Percentiles rank a stretch among this genome's conserved stretches.
phyloP scores from a whole-genome alignment of 1,140 invertebrate species.

The Drosophila pseudoobscura region DNA sequence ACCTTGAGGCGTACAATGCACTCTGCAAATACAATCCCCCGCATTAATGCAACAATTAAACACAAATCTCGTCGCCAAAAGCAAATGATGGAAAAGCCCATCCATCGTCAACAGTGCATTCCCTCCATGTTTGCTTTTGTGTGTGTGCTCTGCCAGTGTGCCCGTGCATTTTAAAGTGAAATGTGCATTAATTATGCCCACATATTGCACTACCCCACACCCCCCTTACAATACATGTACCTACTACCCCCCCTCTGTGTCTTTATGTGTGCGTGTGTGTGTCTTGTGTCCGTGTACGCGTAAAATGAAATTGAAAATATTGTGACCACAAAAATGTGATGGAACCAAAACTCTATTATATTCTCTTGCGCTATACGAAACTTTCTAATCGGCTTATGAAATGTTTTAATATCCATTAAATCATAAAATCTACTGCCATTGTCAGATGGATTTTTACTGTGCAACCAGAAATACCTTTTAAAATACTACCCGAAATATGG shows the following conservation, averaged over 20 bases:
- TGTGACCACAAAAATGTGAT: slow-evolving; percentile 23
- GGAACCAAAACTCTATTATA: slow-evolving; percentile 14
- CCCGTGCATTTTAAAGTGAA: slow-evolving; percentile 80
- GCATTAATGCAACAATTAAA: slow-evolving; percentile 76
- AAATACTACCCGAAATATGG: neutral
- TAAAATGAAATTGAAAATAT: slow-evolving; percentile 69
- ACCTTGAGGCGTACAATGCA: slow-evolving; percentile 47
- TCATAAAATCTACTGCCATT: slow-evolving; percentile 16
- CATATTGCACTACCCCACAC: slow-evolving; percentile 44
- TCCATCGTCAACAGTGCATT: slow-evolving; percentile 64
- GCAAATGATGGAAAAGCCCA: slow-evolving; percentile 59
- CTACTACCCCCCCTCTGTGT: neutral
- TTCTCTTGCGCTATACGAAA: slow-evolving; percentile 5
- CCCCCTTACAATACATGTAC: slow-evolving; percentile 15
- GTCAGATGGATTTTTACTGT: slow-evolving; percentile 2
- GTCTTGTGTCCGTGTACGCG: slow-evolving; percentile 30
- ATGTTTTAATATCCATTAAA: slow-evolving; percentile 22
- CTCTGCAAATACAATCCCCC: slow-evolving; percentile 39
- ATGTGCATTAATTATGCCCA: slow-evolving; percentile 79
- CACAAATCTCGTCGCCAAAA: slow-evolving; percentile 77
- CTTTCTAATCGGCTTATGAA: slow-evolving; percentile 36
- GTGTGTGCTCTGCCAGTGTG: slow-evolving; percentile 34
- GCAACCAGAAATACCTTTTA: slow-evolving; percentile 15
- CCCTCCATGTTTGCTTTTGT: slow-evolving; percentile 7
- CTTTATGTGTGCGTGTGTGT: neutral